These are phyloP conservation scores for Chloroceryle amazona DNA, from an alignment of 2,797 vertebrate species.

Conservation along the genomic window DNA sequence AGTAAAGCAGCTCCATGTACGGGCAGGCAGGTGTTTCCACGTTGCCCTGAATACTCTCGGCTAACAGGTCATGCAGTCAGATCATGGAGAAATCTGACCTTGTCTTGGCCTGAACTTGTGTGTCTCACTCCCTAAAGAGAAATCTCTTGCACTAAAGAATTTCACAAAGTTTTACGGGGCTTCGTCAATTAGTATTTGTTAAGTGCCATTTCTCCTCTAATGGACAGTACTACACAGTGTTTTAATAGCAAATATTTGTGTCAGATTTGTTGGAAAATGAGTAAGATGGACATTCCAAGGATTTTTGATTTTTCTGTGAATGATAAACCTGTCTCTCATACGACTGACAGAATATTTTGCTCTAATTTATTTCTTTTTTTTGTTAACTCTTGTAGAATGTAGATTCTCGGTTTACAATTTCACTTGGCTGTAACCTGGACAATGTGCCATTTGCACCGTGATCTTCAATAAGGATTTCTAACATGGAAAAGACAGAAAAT, in stretches of 20 bases:
- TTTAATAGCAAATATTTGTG: neutral
- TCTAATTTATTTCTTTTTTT: too few species aligned
- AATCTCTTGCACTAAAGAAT: neutral
- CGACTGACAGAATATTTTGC: neutral
- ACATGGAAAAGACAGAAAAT: neutral
- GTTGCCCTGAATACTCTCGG: neutral
- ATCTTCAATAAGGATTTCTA: neutral
- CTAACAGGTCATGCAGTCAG: neutral
- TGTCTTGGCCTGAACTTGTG: neutral
- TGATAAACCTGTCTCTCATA: neutral
- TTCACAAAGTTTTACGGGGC: neutral
- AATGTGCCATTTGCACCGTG: neutral
- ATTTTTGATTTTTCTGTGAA: neutral
- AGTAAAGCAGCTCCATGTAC: neutral
- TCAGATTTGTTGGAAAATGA: neutral
- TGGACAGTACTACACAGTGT: neutral
- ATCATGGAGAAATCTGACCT: neutral
- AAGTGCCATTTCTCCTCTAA: neutral
- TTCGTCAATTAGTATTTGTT: neutral
- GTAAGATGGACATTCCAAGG: neutral
- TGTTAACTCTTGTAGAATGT: neutral
- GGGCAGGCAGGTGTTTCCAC: neutral
- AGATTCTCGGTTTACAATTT: neutral
- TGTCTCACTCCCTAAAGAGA: neutral
- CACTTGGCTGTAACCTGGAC: neutral